Evolutionary conservation across 2,797 vertebrate species (phyloP).

Genomic region (Ciconia nigra): DNA sequence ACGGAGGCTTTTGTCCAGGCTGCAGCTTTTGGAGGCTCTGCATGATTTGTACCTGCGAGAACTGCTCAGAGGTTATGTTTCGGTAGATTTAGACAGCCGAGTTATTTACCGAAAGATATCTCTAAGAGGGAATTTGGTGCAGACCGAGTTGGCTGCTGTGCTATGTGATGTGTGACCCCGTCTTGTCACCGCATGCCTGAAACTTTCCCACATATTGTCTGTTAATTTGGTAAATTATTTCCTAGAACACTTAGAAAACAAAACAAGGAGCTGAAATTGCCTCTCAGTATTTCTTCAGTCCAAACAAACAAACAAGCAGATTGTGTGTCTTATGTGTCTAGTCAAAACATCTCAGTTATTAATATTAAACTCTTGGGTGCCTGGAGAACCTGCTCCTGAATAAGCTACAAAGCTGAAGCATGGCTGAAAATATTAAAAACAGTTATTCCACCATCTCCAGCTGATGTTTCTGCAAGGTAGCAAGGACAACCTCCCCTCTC

Average conservation of each 20-base stretch:
- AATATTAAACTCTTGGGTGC: background rate
- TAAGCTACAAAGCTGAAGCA: background rate
- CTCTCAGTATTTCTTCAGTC: background rate
- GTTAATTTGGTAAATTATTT: background rate
- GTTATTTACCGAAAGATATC: background rate
- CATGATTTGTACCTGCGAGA: background rate
- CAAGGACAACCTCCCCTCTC: background rate
- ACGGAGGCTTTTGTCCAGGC: background rate
- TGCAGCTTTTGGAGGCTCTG: background rate
- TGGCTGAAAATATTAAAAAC: background rate
- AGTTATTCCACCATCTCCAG: background rate
- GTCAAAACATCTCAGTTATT: background rate
- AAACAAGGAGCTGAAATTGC: background rate
- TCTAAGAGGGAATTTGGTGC: background rate
- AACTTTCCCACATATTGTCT: background rate
- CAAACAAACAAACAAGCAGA: background rate
- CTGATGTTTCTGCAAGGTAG: background rate
- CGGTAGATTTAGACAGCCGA: background rate
- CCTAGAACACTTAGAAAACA: background rate
- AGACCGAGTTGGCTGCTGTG: background rate
- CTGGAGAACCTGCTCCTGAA: background rate
- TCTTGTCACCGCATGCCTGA: background rate
- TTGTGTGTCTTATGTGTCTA: background rate
- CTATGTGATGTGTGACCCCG: background rate
- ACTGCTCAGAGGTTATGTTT: background rate